phyloP scores from a whole-genome alignment of 2,888 invertebrate genomes.

The Drosophila buzzatii region DNA sequence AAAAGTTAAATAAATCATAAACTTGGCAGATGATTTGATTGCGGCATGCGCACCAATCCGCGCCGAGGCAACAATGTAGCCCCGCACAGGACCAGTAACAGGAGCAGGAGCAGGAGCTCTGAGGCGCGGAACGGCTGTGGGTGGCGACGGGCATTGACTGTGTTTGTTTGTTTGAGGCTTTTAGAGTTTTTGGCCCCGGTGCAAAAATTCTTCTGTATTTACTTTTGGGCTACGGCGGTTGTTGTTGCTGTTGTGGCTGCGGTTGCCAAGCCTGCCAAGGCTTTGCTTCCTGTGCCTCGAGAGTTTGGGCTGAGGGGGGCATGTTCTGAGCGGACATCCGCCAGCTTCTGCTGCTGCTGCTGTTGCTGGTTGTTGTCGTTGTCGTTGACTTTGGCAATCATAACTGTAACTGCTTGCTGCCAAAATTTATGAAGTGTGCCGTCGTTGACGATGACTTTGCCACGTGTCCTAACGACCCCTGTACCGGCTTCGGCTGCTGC shows the following conservation, averaged over 20 bases:
- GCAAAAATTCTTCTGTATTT: slow-evolving; percentile 66
- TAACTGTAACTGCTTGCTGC: slow-evolving; percentile 81
- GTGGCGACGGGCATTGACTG: slow-evolving; percentile 35
- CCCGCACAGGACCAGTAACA: neutral
- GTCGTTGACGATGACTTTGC: slow-evolving; percentile 71
- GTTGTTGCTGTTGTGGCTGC: slow-evolving; percentile 37
- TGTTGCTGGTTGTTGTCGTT: slow-evolving; percentile 51
- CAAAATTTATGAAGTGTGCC: slow-evolving; percentile 84
- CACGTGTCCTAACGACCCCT: slow-evolving; percentile 53
- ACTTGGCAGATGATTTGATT: slow-evolving; percentile 83
- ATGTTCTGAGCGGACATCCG: slow-evolving; percentile 68
- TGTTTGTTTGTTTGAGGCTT: slow-evolving; percentile 69
- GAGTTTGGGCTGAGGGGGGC: slow-evolving; percentile 2
- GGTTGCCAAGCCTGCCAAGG: slow-evolving; percentile 77
- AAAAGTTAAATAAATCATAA: slow-evolving; percentile 85
- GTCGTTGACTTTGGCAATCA: slow-evolving; percentile 78
- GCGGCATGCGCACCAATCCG: slow-evolving; percentile 79
- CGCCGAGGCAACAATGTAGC: slow-evolving; percentile 58
- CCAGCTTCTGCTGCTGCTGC: slow-evolving; percentile 34
- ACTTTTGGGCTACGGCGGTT: slow-evolving; percentile 63
- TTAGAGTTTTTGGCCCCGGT: slow-evolving; percentile 52
- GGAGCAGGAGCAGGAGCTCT: neutral
- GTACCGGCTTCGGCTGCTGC: slow-evolving; percentile 17
- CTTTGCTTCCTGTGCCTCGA: slow-evolving; percentile 58
- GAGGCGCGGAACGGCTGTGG: neutral